Base-by-base conservation (phyloP, 2,888 invertebrate species). In the Drosophila subquinaria region DNA sequence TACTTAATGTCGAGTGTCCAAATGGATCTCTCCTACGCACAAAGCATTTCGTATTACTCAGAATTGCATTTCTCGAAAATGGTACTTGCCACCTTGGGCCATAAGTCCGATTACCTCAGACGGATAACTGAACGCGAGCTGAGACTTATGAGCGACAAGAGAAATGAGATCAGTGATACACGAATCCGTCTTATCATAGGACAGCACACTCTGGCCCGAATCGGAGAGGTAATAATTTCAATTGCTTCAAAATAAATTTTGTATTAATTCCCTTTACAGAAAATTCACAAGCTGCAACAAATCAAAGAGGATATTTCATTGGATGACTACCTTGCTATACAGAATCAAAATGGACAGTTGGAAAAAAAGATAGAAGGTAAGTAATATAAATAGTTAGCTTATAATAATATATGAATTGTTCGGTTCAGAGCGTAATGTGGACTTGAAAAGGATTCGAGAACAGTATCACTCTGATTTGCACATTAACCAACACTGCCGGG, bases 291-390 rank as follows among this genome's bases (percentile, higher is more conserved):
- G 35, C 69, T 92, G 5, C 91, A 92, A 56, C 75, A 87, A 38
- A 78, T 93, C 5, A 90, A 89, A 17, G 85, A 91, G 17, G 85
- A 86, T 0, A 60, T 92, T 4, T 76, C 59, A 13, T 84, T 92
- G 81, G 71, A 65, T 1, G 89, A 91, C 48, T 92, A 84, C 51
- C 89, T 90, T 5, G 60, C 72, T 36, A 61, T 91, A 2, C 89
- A 92, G 48, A 91, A 91, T 3, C 90, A 92, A 72, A 84, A 84
- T 0, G 70, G 81, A 6, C 77, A 83, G 15, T 60, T 92, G 35
- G 81, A 73, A 6, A 92, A 92, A 61, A 92, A 92, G 81, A 82
- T 92, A 11, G 92, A 92, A 83, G 92, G 92, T 91, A 61, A 40
- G 36, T 33, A 17, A 17, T 11, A 30, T 4, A 10, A 1, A 6